Evolutionary conservation across 37 sponge, comb jelly and placozoan species (phyloP).

Genomic region (Beroe ovata): DNA sequence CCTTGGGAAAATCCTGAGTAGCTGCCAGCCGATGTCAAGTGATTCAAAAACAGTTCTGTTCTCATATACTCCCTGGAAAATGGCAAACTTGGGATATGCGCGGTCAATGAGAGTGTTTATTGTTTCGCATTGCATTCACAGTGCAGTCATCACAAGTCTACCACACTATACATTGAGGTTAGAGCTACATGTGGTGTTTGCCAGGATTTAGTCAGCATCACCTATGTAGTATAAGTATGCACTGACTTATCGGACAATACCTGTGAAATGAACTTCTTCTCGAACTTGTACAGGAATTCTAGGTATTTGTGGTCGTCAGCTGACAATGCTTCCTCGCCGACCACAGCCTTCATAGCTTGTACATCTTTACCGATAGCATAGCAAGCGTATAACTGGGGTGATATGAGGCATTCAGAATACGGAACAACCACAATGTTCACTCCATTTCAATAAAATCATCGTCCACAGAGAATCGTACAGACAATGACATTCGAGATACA

Average conservation of each 20-base stretch:
- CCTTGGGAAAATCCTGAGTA: constrained; percentile 92
- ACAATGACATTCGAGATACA: too few species aligned
- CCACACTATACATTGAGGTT: too few species aligned
- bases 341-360: constrained; percentile 99
- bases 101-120: background rate
- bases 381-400: too few species aligned
- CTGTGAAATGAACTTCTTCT: constrained; percentile 99
- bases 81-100: background rate
- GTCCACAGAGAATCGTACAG: too few species aligned
- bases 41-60: constrained; percentile 97
- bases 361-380: constrained; percentile 99
- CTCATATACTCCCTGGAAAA: constrained; percentile 89
- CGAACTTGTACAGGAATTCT: constrained; percentile 98
- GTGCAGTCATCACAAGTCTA: too few species aligned
- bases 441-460: too few species aligned
- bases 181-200: too few species aligned
- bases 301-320: constrained; percentile 94
- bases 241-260: constrained; percentile 68
- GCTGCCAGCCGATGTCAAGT: constrained; percentile 96
- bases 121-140: too few species aligned
- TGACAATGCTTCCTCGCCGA: constrained; percentile 96
- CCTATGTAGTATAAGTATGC: too few species aligned
- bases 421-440: too few species aligned
- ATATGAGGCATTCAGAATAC: too few species aligned
- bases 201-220: background rate